These are phyloP conservation scores for Bembecia ichneumoniformis DNA, from an alignment of 2,888 invertebrate species.

Conservation along the genomic window DNA sequence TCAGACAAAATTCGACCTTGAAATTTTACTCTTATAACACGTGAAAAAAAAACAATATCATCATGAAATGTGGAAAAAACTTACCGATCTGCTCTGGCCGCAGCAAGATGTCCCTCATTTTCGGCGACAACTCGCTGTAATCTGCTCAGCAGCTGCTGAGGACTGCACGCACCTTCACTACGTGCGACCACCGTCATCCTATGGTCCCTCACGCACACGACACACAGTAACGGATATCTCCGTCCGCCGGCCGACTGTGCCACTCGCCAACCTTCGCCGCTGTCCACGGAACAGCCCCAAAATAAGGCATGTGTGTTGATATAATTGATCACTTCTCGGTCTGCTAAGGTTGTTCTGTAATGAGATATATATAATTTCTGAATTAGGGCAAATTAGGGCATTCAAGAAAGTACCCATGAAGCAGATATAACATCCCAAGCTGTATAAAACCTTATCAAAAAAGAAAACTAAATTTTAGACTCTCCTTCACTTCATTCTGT, in stretches of 20 bases:
- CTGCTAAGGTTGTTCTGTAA: slow-evolving; percentile 77
- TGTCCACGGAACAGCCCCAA: slow-evolving; percentile 93
- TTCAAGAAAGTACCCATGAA: too few relatives aligned
- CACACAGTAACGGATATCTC: slow-evolving; percentile 87
- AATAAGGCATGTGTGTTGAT: slow-evolving; percentile 89
- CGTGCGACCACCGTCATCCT: slow-evolving; percentile 94
- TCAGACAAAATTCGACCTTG: too few relatives aligned
- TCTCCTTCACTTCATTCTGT: too few relatives aligned
- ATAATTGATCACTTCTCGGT: slow-evolving; percentile 82
- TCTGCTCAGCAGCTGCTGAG: slow-evolving; percentile 79
- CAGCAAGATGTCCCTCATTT: slow-evolving; percentile 89
- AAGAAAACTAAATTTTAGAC: too few relatives aligned
- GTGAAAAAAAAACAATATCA: too few relatives aligned
- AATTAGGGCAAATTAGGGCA: too few relatives aligned
- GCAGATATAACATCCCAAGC: too few relatives aligned
- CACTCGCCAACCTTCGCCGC: slow-evolving; percentile 93
- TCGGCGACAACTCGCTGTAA: slow-evolving; percentile 84
- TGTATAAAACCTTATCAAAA: too few relatives aligned
- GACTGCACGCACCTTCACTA: slow-evolving; percentile 87
- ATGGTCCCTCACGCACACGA: slow-evolving; percentile 91
- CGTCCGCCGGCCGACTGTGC: slow-evolving; percentile 88
- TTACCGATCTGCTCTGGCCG: slow-evolving; percentile 88
- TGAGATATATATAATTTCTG: slow-evolving; percentile 2
- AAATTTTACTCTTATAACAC: too few relatives aligned
- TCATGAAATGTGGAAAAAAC: neutral